These are phyloP conservation scores for Mythimna albipuncta DNA, from an alignment of 2,888 invertebrate species.

Conservation along the genomic window DNA sequence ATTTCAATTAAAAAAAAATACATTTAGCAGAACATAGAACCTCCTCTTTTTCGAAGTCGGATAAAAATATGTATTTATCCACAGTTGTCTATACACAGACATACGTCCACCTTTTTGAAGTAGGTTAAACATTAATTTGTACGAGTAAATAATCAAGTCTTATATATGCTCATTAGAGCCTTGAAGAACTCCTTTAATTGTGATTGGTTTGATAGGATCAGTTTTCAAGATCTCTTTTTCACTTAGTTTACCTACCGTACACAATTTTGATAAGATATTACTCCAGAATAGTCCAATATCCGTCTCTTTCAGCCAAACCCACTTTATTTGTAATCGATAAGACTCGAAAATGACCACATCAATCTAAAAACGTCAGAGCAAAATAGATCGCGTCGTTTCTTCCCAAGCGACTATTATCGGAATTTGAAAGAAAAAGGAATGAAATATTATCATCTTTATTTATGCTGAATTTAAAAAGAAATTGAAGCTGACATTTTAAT, in stretches of 20 bases:
- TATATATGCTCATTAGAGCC: too few relatives aligned
- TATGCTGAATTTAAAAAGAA: not conserved
- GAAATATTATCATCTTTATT: not conserved
- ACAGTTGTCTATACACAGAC: too few relatives aligned
- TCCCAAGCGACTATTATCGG: not conserved
- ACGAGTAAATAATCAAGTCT: too few relatives aligned
- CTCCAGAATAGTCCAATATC: not conserved
- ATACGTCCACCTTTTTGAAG: too few relatives aligned
- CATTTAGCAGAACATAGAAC: too few relatives aligned
- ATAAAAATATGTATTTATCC: too few relatives aligned
- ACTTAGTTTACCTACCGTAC: not conserved
- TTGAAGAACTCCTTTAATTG: not conserved
- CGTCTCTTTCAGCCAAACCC: not conserved
- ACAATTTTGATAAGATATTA: not conserved
- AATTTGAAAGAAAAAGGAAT: not conserved
- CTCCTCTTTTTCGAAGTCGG: too few relatives aligned
- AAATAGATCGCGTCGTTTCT: conserved; percentile 23
- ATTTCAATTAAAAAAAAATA: too few relatives aligned
- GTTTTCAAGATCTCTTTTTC: not conserved
- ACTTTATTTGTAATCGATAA: conserved; percentile 33
- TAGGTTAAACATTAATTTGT: too few relatives aligned
- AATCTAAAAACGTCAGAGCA: conserved; percentile 26
- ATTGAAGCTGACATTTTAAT: conserved; percentile 13
- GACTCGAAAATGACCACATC: conserved; percentile 11
- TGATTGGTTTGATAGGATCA: not conserved